phyloP scores from a whole-genome alignment of 2,797 vertebrate species.

The Chrosomus eos region DNA sequence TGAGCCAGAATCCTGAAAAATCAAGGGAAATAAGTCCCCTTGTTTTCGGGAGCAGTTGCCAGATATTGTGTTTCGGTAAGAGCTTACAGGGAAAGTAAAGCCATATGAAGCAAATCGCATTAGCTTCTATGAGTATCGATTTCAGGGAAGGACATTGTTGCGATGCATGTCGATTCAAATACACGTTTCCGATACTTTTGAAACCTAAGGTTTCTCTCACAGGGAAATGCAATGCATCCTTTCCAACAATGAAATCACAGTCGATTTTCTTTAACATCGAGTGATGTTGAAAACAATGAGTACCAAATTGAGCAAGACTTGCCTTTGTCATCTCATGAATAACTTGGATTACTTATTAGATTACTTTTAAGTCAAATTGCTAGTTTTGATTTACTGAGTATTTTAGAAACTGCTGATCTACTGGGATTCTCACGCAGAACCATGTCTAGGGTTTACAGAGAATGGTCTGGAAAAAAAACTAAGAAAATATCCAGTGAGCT shows the following conservation, averaged over 20 bases:
- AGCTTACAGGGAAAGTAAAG: slow-evolving; percentile 69
- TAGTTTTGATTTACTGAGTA: too few relatives aligned
- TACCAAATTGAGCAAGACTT: slow-evolving; percentile 65
- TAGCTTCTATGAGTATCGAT: slow-evolving; percentile 73
- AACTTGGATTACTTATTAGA: slow-evolving; percentile 19
- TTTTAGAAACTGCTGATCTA: too few relatives aligned
- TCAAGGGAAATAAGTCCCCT: slow-evolving; percentile 70
- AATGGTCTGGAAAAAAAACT: background rate
- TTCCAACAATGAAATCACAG: slow-evolving; percentile 63
- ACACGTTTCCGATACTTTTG: slow-evolving; percentile 32
- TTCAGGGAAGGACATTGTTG: slow-evolving; percentile 44
- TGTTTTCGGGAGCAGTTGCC: slow-evolving; percentile 72
- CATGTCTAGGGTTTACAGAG: background rate
- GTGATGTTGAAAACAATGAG: slow-evolving; percentile 63
- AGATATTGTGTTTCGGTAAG: slow-evolving; percentile 56
- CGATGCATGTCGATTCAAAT: slow-evolving; percentile 7
- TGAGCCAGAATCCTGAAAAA: slow-evolving; percentile 68
- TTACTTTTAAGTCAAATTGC: slow-evolving; percentile 8
- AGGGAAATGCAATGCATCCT: slow-evolving; percentile 61
- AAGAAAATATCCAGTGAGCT: too few relatives aligned
- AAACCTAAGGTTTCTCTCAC: slow-evolving; percentile 39
- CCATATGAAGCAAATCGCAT: slow-evolving; percentile 73
- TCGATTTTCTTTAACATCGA: slow-evolving; percentile 59
- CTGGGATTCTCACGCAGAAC: background rate
- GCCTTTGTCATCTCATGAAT: slow-evolving; percentile 62